Base-by-base conservation (phyloP, 1,140 invertebrate species). In the Drosophila auraria region DNA sequence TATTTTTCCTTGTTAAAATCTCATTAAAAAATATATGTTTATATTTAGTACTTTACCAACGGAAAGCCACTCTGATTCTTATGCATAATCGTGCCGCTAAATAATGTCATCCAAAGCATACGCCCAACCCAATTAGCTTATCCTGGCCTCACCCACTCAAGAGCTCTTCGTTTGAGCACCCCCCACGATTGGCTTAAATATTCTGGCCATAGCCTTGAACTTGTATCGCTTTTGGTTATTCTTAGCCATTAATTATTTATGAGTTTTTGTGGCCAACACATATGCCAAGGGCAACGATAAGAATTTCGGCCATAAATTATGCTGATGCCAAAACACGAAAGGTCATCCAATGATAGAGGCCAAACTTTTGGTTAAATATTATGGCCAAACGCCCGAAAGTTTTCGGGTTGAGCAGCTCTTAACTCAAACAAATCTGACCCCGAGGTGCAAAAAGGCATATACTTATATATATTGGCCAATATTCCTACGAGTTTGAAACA, bases 211-310 rank as follows among this genome's bases (percentile, higher is more conserved):
- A 51, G 40, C 64, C 75, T 78, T 78, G 75, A 78, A 78, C 75
- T 78, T 64, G 40, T 64, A 40, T 59, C 30, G 23, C 49, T 66
- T 65, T 56, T 53, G 42, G 74, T 27, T 59, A 57, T n/a, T 53
- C 54, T 51, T 38, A 38, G 20, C 75, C 75, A 78, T 78, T 78
- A 78, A 78, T 78, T 78, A 78, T 78, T 78, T 78, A 78, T 78
- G 75, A 61, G 56, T 40, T 78, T 75, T 40, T 30, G 56, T 38
- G 74, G 74, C 40, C 23, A 77, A 56, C 45, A 57, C 73, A 66
- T 59, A 77, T 66, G 73, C 73, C 54, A 40, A n/a, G 64, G 57
- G 75, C 58, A 70, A 53, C 74, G 75, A 78, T 78, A 78, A 78
- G 54, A 64, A 63, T 59, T 78, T 54, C 40, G 30, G 50, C 64